Percentiles rank a stretch among this genome's conserved stretches.
phyloP scores from a whole-genome alignment of 2,797 vertebrate genomes.

The Euphonia xanthogaster region DNA sequence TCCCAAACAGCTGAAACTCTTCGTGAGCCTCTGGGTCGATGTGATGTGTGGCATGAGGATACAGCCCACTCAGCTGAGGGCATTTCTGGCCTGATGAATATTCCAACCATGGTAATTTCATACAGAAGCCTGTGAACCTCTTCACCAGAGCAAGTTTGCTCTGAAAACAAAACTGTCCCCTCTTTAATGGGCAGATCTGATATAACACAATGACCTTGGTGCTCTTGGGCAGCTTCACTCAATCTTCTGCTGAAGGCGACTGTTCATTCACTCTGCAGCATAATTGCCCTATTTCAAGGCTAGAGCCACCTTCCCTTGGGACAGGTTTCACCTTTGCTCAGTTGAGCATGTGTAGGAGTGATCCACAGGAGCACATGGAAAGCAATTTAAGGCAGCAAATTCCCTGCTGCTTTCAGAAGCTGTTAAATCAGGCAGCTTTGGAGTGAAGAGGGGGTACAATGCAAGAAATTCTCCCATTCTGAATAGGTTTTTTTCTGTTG shows the following conservation, averaged over 20 bases:
- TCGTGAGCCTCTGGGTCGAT: background rate
- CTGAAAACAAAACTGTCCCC: background rate
- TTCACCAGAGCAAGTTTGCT: background rate
- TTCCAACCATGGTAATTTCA: background rate
- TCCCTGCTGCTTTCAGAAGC: conserved; percentile 47
- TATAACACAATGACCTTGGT: background rate
- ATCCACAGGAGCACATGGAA: conserved; percentile 25
- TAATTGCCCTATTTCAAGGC: conserved; percentile 43
- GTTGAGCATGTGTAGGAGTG: background rate
- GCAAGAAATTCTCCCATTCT: background rate
- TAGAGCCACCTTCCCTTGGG: conserved; percentile 44
- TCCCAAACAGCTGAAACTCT: background rate
- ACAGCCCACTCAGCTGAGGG: background rate
- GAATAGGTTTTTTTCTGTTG: background rate
- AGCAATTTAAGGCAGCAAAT: conserved; percentile 41
- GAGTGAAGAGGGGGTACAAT: background rate
- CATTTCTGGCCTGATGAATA: background rate
- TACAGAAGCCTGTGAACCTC: background rate
- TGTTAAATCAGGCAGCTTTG: conserved; percentile 18
- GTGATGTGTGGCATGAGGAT: background rate
- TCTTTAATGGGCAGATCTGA: background rate
- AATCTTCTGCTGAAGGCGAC: background rate
- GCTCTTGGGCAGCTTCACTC: background rate
- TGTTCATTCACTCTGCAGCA: background rate
- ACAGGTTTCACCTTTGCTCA: conserved; percentile 57